Conservation (phyloP, 2,797 vertebrate species). For the Lutjanus campechanus region DNA sequence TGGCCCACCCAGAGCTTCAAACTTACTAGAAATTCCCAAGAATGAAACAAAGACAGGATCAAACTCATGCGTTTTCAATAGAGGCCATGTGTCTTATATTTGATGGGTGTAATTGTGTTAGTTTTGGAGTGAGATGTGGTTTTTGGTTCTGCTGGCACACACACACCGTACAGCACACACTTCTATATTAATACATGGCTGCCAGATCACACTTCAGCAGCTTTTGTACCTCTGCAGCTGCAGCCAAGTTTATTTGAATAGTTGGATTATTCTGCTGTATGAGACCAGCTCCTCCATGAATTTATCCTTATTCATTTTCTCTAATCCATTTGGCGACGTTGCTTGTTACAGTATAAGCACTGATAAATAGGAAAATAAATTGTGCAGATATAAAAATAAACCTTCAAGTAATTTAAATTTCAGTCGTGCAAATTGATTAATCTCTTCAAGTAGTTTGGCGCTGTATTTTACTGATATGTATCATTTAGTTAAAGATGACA, state of each 20-base stretch:
- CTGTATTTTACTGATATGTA: slow-evolving; percentile 16
- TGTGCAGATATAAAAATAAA: slow-evolving; percentile 24
- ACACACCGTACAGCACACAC: slow-evolving; percentile 4
- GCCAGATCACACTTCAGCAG: slow-evolving; percentile 33
- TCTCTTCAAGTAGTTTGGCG: not conserved
- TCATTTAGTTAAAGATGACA: slow-evolving; percentile 24
- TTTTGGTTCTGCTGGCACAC: slow-evolving; percentile 45
- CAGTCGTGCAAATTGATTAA: not conserved
- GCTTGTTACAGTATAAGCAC: not conserved
- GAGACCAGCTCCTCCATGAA: slow-evolving; percentile 14
- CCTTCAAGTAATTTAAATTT: slow-evolving; percentile 25
- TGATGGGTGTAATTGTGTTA: slow-evolving; percentile 55
- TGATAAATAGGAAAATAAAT: slow-evolving; percentile 10
- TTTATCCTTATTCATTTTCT: slow-evolving; percentile 20
- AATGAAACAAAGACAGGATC: slow-evolving; percentile 38
- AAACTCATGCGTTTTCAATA: slow-evolving; percentile 29
- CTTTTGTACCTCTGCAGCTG: slow-evolving; percentile 25
- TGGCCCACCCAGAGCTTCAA: slow-evolving; percentile 57
- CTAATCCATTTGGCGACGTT: slow-evolving; percentile 27
- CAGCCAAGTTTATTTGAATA: slow-evolving; percentile 37
- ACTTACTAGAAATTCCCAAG: slow-evolving; percentile 32
- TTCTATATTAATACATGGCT: slow-evolving; percentile 28
- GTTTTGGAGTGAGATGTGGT: slow-evolving; percentile 55
- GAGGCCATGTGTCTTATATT: slow-evolving; percentile 44
- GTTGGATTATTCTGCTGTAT: slow-evolving; percentile 18